Evolutionary conservation across 2,797 vertebrate genomes (phyloP).

Genomic region (Steatocranus sp.): DNA sequence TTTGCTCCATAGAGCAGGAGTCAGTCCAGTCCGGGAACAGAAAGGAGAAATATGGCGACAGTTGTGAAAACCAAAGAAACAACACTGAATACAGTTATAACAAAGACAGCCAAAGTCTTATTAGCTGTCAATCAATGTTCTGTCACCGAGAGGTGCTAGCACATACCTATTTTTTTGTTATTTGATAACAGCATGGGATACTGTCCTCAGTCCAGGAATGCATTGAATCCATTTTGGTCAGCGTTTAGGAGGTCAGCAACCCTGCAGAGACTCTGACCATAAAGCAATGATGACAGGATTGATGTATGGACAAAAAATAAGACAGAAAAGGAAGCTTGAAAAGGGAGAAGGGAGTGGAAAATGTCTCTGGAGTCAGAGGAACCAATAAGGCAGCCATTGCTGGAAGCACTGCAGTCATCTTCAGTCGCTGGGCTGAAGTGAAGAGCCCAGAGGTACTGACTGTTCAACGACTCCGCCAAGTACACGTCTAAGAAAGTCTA

Average conservation of each 20-base stretch:
- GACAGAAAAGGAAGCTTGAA: not conserved
- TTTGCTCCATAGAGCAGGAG: constrained; percentile 1
- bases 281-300: constrained; percentile 16
- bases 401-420: constrained; percentile 64
- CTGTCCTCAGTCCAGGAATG: not conserved
- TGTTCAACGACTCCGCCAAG: constrained; percentile 56
- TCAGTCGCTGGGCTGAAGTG: constrained; percentile 60
- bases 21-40: constrained; percentile 3
- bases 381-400: constrained; percentile 56
- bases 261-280: constrained; percentile 47
- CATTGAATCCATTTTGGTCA: constrained; percentile 34
- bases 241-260: constrained; percentile 47
- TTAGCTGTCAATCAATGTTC: not conserved
- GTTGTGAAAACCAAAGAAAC: not conserved
- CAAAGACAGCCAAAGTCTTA: not conserved
- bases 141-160: not conserved
- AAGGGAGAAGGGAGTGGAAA: not conserved
- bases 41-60: not conserved
- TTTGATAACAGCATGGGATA: not conserved
- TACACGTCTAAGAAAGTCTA: constrained; percentile 42
- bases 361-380: constrained; percentile 49
- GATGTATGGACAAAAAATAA: constrained; percentile 24
- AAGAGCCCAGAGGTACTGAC: constrained; percentile 57
- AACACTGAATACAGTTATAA: not conserved
- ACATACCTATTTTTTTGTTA: not conserved